Percentiles rank a stretch among this genome's conserved stretches.
Conservation (phyloP, 2,888 invertebrate species). For the Lasius fuliginosus region DNA sequence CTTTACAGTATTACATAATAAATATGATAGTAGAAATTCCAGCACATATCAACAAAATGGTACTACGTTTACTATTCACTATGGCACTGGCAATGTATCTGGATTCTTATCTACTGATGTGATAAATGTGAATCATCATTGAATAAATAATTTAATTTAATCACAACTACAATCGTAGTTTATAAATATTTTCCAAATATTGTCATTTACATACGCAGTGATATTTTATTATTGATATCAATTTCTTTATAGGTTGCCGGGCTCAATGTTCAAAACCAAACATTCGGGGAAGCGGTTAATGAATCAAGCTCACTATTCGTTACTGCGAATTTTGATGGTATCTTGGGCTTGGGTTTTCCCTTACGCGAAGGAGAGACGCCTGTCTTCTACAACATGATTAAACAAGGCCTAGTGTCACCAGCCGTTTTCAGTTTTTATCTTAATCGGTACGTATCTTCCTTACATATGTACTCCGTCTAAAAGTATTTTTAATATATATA, state of each 20-base stretch:
- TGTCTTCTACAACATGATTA: conserved; percentile 96
- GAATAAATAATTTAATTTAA: neutral
- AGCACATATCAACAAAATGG: conserved; percentile 95
- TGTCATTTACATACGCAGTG: neutral
- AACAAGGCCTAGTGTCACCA: conserved; percentile 90
- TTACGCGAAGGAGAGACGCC: conserved; percentile 95
- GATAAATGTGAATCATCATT: conserved; percentile 90
- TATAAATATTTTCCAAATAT: neutral
- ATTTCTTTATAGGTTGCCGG: conserved; percentile 90
- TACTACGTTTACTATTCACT: conserved; percentile 94
- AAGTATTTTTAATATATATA: neutral
- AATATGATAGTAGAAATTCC: conserved; percentile 96
- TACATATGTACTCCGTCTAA: neutral
- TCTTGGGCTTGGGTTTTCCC: conserved; percentile 97
- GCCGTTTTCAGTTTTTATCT: conserved; percentile 98
- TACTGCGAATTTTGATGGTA: conserved; percentile 99
- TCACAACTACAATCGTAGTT: neutral
- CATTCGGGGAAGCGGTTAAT: conserved; percentile 97
- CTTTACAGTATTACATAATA: conserved; percentile 94
- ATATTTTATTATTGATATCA: conserved; percentile 14
- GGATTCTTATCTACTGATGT: conserved; percentile 97
- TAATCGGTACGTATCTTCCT: conserved; percentile 88
- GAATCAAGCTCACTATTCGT: conserved; percentile 99
- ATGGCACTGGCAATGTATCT: conserved; percentile 98
- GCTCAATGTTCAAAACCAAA: conserved; percentile 91